Evolutionary conservation across 1,140 invertebrate genomes (phyloP).

Genomic region (Leguminivora glycinivorella): DNA sequence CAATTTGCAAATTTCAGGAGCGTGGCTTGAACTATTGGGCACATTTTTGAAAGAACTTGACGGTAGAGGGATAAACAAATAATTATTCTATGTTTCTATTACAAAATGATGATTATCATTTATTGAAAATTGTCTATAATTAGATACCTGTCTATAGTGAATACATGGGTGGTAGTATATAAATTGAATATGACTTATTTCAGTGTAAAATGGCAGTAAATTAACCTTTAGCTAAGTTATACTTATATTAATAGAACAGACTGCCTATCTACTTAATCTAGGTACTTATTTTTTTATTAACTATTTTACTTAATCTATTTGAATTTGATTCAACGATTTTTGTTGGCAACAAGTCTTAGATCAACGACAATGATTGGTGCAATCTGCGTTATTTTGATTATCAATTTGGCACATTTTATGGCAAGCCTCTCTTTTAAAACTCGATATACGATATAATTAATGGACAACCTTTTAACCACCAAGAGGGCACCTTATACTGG

Average conservation of each 20-base stretch:
- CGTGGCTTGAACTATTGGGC: too few species aligned
- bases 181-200: slow-evolving; percentile 35
- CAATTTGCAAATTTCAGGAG: too few species aligned
- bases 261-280: not conserved
- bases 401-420: not conserved
- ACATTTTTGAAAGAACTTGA: too few species aligned
- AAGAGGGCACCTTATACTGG: too few species aligned
- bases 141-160: not conserved
- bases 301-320: not conserved
- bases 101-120: not conserved
- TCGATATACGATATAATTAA: too few species aligned
- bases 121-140: not conserved
- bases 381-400: not conserved
- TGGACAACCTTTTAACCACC: too few species aligned
- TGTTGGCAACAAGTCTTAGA: not conserved
- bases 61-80: not conserved
- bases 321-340: slow-evolving; percentile 12
- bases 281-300: not conserved
- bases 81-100: not conserved
- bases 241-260: not conserved
- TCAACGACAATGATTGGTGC: not conserved
- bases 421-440: not conserved
- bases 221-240: slow-evolving; percentile 21
- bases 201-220: slow-evolving; percentile 42
- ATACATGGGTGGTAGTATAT: slow-evolving; percentile 4